Evolutionary conservation across 1,140 invertebrate genomes (phyloP).

Genomic region (Aphelinus certus): DNA sequence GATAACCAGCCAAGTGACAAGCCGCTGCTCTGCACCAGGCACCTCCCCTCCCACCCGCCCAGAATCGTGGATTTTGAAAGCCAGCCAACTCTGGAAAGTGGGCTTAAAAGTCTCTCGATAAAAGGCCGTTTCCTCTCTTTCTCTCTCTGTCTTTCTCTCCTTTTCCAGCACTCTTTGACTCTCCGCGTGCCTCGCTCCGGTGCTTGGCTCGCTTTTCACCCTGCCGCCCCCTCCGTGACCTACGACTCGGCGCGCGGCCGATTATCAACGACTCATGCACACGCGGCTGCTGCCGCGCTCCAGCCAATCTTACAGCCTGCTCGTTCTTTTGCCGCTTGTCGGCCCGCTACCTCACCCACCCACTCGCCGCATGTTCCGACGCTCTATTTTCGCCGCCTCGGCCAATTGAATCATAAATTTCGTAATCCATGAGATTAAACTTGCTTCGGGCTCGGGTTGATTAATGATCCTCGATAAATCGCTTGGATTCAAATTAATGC

Average conservation of each 20-base stretch:
- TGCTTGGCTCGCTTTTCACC: too few species aligned
- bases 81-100: conserved; percentile 65
- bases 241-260: neutral
- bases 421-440: too few species aligned
- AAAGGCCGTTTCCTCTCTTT: conserved; percentile 48
- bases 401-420: too few species aligned
- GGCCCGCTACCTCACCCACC: too few species aligned
- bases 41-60: conserved; percentile 39
- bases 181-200: too few species aligned
- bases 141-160: conserved; percentile 39
- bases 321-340: neutral
- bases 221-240: neutral
- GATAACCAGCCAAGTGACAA: conserved; percentile 68
- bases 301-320: neutral
- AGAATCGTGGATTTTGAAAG: conserved; percentile 61
- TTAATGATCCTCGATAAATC: too few species aligned
- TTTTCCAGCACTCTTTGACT: neutral
- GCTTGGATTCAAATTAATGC: too few species aligned
- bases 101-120: conserved; percentile 66
- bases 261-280: conserved; percentile 16
- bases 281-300: neutral
- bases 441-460: too few species aligned
- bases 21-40: conserved; percentile 51
- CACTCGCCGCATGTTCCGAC: too few species aligned
- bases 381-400: too few species aligned